phyloP scores from a whole-genome alignment of 1,140 invertebrate species.

The Diachasmimorpha longicaudata region DNA sequence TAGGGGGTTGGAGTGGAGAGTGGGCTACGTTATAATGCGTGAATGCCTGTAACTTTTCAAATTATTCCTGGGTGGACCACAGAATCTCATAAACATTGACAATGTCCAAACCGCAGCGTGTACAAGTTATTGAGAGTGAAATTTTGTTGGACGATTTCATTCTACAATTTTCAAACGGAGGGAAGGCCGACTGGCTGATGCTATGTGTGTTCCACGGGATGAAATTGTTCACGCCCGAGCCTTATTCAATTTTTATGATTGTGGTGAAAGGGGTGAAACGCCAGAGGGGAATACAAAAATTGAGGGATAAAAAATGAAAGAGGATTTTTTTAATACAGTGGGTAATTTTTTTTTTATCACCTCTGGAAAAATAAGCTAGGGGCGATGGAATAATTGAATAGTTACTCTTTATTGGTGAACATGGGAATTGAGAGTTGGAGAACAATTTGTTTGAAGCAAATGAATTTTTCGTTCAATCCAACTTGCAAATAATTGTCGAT shows the following conservation, averaged over 20 bases:
- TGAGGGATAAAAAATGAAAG: background rate
- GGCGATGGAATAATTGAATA: background rate
- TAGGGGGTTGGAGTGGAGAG: background rate
- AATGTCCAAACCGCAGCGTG: conserved; percentile 46
- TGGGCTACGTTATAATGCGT: conserved; percentile 11
- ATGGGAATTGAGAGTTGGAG: background rate
- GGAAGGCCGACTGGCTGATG: background rate
- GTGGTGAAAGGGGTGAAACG: background rate
- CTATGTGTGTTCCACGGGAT: background rate
- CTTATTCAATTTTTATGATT: conserved; percentile 24
- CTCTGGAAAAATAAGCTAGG: background rate
- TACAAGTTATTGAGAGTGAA: conserved; percentile 51
- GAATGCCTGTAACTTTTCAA: conserved; percentile 41
- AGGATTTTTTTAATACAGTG: background rate
- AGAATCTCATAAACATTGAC: conserved; percentile 58
- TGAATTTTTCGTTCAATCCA: too few species aligned
- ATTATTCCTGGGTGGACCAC: conserved; percentile 49
- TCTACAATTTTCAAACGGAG: conserved; percentile 12
- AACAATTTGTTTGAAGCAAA: too few species aligned
- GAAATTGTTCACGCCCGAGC: background rate
- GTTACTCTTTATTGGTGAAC: background rate
- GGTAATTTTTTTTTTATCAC: background rate
- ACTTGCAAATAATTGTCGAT: too few species aligned
- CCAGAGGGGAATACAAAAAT: background rate
- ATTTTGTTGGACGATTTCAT: conserved; percentile 41